Evolutionary conservation across 2,113 vertebrate species (phyloP).

Genomic region (Pterocles orientalis): DNA sequence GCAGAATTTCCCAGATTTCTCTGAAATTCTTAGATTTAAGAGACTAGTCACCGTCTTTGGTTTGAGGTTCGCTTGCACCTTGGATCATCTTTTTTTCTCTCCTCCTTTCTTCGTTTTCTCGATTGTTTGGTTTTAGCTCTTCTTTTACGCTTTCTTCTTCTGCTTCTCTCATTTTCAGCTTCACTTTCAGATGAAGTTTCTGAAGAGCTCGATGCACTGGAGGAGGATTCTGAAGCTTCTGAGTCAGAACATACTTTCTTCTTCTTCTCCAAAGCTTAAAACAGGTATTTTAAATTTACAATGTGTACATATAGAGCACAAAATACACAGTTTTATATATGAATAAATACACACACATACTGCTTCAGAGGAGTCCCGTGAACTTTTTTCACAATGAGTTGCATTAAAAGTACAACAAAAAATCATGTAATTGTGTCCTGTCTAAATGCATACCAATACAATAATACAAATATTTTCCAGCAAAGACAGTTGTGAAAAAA

Average conservation of each 20-base stretch:
- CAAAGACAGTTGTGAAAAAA: background rate
- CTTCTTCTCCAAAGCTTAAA: slow-evolving; percentile 86
- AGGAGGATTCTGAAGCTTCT: slow-evolving; percentile 82
- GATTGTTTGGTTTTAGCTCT: slow-evolving; percentile 80
- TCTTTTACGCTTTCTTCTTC: slow-evolving; percentile 80
- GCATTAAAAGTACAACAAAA: background rate
- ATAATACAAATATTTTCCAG: background rate
- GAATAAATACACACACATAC: fast-evolving
- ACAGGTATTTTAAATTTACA: background rate
- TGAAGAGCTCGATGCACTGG: slow-evolving; percentile 78
- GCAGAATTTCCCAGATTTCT: background rate
- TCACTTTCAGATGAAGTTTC: slow-evolving; percentile 82
- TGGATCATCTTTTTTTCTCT: slow-evolving; percentile 72
- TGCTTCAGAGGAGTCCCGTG: background rate
- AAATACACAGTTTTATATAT: background rate
- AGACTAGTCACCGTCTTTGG: slow-evolving; percentile 73
- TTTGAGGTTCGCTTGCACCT: slow-evolving; percentile 53
- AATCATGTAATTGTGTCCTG: background rate
- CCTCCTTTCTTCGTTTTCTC: slow-evolving; percentile 81
- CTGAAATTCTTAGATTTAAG: background rate
- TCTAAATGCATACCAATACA: background rate
- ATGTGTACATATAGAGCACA: background rate
- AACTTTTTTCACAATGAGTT: background rate
- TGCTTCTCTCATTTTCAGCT: slow-evolving; percentile 80
- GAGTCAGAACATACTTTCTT: slow-evolving; percentile 79